Percentiles rank a stretch among this genome's conserved stretches.
Evolutionary conservation across 2,888 invertebrate genomes (phyloP).

Genomic region (Drosophila robusta): DNA sequence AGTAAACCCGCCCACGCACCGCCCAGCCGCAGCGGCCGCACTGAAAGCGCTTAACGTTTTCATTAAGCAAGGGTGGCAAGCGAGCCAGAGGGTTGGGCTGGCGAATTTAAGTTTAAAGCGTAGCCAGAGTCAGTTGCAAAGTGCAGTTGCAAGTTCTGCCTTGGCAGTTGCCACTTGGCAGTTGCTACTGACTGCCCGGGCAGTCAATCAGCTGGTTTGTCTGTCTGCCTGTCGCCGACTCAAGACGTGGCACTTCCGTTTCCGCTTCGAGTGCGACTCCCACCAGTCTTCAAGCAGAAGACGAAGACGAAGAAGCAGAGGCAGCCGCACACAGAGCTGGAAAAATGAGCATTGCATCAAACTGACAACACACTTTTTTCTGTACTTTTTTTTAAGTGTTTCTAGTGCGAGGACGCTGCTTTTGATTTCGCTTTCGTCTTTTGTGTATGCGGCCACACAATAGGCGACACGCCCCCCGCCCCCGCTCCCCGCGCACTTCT

Average conservation of each 20-base stretch:
- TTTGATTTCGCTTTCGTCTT: slow-evolving; percentile 63
- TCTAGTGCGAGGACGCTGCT: slow-evolving; percentile 37
- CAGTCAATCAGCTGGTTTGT: slow-evolving; percentile 59
- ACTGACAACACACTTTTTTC: slow-evolving; percentile 60
- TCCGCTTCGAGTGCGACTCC: slow-evolving; percentile 60
- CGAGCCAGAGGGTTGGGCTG: not conserved
- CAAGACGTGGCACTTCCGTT: slow-evolving; percentile 78
- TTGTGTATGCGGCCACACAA: slow-evolving; percentile 48
- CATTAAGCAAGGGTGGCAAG: slow-evolving; percentile 50
- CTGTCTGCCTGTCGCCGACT: slow-evolving; percentile 38
- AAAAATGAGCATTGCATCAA: slow-evolving; percentile 69
- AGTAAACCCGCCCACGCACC: slow-evolving; percentile 24
- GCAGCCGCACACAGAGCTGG: slow-evolving; percentile 27
- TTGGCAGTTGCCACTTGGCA: slow-evolving; percentile 6
- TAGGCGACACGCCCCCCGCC: slow-evolving; percentile 13
- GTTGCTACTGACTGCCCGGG: slow-evolving; percentile 33
- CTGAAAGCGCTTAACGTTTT: slow-evolving; percentile 63
- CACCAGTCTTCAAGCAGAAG: not conserved
- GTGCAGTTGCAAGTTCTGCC: slow-evolving; percentile 25
- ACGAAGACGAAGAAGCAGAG: slow-evolving; percentile 3
- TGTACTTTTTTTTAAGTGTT: slow-evolving; percentile 42
- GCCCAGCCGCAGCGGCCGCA: too few species aligned
- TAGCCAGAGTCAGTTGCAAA: slow-evolving; percentile 30
- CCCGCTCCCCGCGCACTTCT: too few species aligned
- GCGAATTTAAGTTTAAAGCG: slow-evolving; percentile 47